phyloP scores from a whole-genome alignment of 1,140 invertebrate species.

The Eueides isabella region DNA sequence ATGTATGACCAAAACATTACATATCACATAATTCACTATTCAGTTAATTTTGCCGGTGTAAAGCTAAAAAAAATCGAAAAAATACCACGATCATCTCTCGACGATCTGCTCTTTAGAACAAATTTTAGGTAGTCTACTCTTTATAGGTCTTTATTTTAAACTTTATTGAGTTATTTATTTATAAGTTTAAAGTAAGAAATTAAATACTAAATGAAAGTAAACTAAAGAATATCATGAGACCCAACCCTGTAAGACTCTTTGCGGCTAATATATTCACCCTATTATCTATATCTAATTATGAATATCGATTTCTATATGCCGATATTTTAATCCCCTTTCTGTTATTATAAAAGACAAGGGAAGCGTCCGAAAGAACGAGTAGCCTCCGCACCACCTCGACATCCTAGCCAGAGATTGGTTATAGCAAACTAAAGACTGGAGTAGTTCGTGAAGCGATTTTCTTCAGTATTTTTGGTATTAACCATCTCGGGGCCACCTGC shows the following conservation, averaged over 20 bases:
- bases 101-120: no score
- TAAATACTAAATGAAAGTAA: neutral
- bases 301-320: conserved; percentile 74
- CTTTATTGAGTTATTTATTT: no score
- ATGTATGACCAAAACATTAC: no score
- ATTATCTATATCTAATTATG: conserved; percentile 77
- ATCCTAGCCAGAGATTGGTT: conserved; percentile 71
- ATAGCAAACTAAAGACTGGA: conserved; percentile 78
- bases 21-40: neutral
- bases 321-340: conserved; percentile 57
- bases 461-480: conserved; percentile 81
- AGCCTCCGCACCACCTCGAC: conserved; percentile 74
- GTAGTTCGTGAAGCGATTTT: conserved; percentile 83
- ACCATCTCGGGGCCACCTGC: conserved; percentile 66
- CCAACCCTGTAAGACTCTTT: conserved; percentile 47
- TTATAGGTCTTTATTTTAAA: no score
- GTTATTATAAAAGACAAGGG: conserved; percentile 69
- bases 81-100: no score
- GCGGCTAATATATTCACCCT: conserved; percentile 62
- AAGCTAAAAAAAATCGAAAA: no score
- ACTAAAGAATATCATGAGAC: conserved; percentile 16
- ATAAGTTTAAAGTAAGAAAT: neutral
- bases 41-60: no score
- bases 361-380: conserved; percentile 59
- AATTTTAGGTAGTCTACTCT: no score